These are phyloP conservation scores for Drosophila leontia DNA, from an alignment of 1,140 invertebrate species.

Conservation along the genomic window DNA sequence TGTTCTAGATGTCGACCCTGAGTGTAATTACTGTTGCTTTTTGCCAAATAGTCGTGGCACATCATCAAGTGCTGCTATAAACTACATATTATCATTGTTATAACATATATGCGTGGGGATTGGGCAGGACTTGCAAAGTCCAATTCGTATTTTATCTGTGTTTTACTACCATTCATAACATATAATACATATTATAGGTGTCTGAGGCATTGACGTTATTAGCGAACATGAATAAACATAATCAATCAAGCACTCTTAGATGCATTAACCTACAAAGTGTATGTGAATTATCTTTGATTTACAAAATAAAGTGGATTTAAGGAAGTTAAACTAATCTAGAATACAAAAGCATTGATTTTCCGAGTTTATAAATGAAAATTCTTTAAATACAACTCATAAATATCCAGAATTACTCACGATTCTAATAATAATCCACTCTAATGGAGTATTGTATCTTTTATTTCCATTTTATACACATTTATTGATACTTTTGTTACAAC, in stretches of 20 bases:
- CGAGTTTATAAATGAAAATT: not conserved
- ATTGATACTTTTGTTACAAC: not conserved
- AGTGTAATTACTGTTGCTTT: constrained; percentile 54
- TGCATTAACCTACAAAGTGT: constrained; percentile 22
- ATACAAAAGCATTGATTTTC: not conserved
- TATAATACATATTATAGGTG: constrained; percentile 57
- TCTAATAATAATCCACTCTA: too few relatives aligned
- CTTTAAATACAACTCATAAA: not conserved
- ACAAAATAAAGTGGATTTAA: not conserved
- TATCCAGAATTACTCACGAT: not conserved
- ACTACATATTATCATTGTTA: constrained; percentile 52
- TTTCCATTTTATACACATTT: constrained; percentile 7
- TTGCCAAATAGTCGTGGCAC: constrained; percentile 58
- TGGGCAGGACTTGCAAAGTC: constrained; percentile 9
- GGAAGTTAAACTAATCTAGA: not conserved
- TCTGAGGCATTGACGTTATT: constrained; percentile 66
- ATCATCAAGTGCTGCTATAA: constrained; percentile 17
- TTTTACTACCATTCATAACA: constrained; percentile 62
- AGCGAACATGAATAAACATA: constrained; percentile 50
- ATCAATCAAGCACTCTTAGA: constrained; percentile 59
- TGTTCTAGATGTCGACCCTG: constrained; percentile 40
- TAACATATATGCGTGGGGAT: constrained; percentile 24
- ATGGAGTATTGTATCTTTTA: too few relatives aligned
- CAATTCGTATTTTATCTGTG: constrained; percentile 66
- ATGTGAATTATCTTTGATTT: not conserved